Evolutionary conservation across 2,888 invertebrate species (phyloP), one percentile per base, ranked within the genome.

Genomic region (Lumbricus terrestris): DNA sequence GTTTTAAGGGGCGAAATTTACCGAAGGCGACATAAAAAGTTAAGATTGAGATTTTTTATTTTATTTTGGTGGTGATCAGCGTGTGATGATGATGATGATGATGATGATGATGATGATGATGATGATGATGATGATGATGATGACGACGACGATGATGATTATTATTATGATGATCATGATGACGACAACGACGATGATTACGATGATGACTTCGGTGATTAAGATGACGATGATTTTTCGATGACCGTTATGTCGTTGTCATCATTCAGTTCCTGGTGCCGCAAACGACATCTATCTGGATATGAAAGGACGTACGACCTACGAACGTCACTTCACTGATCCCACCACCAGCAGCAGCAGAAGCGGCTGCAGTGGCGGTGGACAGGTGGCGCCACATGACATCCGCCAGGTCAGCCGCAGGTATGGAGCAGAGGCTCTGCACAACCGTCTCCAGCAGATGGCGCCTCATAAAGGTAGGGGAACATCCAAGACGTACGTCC

Each of bases 301-400:
- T 29, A 37, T 91, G 13, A 91, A 47, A 40, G 82, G 89, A 34
- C 89, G 90, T 0, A 91, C 91, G 18, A 90, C 91, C 1, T 91
- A 91, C 34, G 91, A 91, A 35, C 89, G 91, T 20, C 90, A 91
- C 23, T 91, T 85, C 82, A 90, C 54, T 33, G 90, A 90, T 18
- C 90, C 82, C 20, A 37, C 40, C 23, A 33, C n/a, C n/a, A n/a
- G n/a, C n/a, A n/a, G n/a, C n/a, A n/a, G n/a, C n/a, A n/a, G n/a
- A n/a, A n/a, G n/a, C n/a, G n/a, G n/a, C n/a, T n/a, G n/a, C n/a
- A n/a, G n/a, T n/a, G n/a, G 5, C 34, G 23, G 85, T 35, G 37
- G 85, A 85, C 35, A 47, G 47, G 47, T 23, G 47, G 47, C 85
- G 34, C 34, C 85, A 47, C 69, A 69, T 13, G 85, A 85, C 37